These are phyloP conservation scores for Pholis gunnellus DNA, from an alignment of 2,113 vertebrate species.

Conservation along the genomic window DNA sequence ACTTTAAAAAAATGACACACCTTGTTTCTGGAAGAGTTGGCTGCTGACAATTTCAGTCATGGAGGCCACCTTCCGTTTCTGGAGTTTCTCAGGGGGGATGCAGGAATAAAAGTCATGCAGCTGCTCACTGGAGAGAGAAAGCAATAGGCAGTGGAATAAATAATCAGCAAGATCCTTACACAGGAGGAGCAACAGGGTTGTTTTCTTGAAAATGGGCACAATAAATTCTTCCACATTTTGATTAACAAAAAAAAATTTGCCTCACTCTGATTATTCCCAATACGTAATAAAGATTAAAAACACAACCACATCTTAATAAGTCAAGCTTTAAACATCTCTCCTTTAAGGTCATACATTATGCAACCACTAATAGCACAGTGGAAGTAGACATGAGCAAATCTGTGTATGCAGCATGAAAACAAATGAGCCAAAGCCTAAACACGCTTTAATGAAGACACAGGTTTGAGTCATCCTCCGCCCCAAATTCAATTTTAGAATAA, in stretches of 20 bases:
- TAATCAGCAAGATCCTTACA: conserved; percentile 22
- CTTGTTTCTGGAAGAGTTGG: conserved; percentile 93
- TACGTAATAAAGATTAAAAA: conserved; percentile 13
- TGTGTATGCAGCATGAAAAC: conserved; percentile 46
- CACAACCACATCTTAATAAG: not conserved
- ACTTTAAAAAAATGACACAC: conserved; percentile 75
- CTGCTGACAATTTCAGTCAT: conserved; percentile 97
- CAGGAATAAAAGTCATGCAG: conserved; percentile 95
- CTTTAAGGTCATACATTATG: conserved; percentile 16
- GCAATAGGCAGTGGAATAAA: not conserved
- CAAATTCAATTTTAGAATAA: conserved; percentile 72
- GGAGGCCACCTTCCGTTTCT: conserved; percentile 95
- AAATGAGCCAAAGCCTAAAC: conserved; percentile 54
- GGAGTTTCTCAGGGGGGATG: conserved; percentile 92
- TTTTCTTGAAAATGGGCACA: conserved; percentile 12
- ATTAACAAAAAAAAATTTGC: not conserved
- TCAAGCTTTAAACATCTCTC: not conserved
- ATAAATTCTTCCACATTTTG: not conserved
- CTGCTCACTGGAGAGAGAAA: conserved; percentile 86
- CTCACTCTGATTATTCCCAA: not conserved
- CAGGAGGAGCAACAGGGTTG: conserved; percentile 16
- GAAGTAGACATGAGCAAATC: conserved; percentile 29
- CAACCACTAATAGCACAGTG: conserved; percentile 20
- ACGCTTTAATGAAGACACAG: conserved; percentile 66
- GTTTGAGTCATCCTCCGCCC: conserved; percentile 52